Evolutionary conservation across 2,797 vertebrate species (phyloP).

Genomic region (Pteropus rufus): DNA sequence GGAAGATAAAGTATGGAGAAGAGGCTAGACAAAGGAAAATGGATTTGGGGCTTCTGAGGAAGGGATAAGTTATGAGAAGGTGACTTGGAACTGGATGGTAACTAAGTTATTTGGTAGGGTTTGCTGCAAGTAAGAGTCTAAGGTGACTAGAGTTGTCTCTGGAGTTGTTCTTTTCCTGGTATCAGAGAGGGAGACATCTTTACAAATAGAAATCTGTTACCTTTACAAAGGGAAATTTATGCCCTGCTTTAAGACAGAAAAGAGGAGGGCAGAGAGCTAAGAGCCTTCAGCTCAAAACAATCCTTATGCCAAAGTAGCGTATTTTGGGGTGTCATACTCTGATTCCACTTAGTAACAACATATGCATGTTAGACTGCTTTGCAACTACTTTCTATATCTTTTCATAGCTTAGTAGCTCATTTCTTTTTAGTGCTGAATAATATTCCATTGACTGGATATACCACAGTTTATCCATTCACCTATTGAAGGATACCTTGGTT

Average conservation of each 20-base stretch:
- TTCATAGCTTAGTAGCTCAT: no score
- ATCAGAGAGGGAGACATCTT: background rate
- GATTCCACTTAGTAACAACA: no score
- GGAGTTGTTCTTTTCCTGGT: background rate
- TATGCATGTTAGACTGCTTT: no score
- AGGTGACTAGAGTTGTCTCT: background rate
- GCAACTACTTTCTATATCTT: no score
- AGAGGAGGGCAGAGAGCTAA: background rate
- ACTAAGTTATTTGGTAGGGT: background rate
- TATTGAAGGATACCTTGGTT: no score
- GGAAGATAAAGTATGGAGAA: background rate
- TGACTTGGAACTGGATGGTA: background rate
- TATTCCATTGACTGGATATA: no score
- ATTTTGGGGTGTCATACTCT: no score
- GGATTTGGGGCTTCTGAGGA: background rate
- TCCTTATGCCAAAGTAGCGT: no score
- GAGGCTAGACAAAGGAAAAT: background rate
- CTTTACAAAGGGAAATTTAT: background rate
- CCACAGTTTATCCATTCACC: no score
- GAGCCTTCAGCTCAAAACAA: no score
- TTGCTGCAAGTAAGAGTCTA: background rate
- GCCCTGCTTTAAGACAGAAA: background rate
- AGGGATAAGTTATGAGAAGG: background rate
- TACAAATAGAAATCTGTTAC: background rate
- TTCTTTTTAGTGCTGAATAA: no score